Percentiles rank a stretch among this genome's conserved stretches.
These are phyloP conservation scores for Amiota mariae DNA, from an alignment of 2,888 invertebrate genomes.

Conservation along the genomic window DNA sequence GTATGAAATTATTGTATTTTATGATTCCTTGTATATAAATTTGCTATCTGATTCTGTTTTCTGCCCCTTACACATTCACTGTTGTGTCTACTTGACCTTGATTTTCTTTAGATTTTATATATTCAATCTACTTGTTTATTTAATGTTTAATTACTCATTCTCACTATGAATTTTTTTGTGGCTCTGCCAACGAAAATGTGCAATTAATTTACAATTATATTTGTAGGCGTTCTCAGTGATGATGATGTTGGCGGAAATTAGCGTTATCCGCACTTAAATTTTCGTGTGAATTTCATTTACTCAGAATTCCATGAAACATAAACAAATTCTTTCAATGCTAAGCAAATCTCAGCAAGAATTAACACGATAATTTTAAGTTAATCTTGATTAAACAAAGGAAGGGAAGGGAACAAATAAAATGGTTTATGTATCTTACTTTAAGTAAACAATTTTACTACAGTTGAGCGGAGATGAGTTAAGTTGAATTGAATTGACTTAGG, in stretches of 20 bases:
- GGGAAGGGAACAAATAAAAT: neutral
- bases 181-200: neutral
- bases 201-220: slow-evolving; percentile 15
- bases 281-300: neutral
- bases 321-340: neutral
- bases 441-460: neutral
- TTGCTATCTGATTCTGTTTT: too few species aligned
- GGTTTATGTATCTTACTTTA: neutral
- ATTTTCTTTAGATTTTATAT: too few species aligned
- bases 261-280: neutral
- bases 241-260: neutral
- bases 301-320: neutral
- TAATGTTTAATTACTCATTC: too few species aligned
- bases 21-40: too few species aligned
- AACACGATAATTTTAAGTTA: slow-evolving; percentile 10
- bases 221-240: neutral
- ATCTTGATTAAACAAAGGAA: slow-evolving; percentile 9
- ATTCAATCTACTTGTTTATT: too few species aligned
- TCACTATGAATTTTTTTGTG: too few species aligned
- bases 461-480: too few species aligned
- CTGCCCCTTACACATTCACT: too few species aligned
- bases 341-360: slow-evolving; percentile 14
- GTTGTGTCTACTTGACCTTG: too few species aligned
- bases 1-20: too few species aligned
- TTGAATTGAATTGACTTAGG: too few species aligned